A percentile compares a stretch with the other conserved stretches of the same genome.
Evolutionary conservation across 2,888 invertebrate species (phyloP).

Genomic region (Drosophila pullipes): DNA sequence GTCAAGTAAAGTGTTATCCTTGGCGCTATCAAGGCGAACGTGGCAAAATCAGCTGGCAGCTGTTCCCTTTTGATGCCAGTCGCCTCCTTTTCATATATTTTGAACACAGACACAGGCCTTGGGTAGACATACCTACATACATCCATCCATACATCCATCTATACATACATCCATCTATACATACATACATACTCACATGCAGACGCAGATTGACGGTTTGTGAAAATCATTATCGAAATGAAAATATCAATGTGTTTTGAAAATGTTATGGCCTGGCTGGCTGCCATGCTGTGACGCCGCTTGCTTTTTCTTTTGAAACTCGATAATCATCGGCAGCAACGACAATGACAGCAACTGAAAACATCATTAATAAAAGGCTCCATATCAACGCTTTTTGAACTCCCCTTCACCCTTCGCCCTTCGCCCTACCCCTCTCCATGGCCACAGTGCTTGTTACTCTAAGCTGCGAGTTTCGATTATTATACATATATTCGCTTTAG

Average conservation of each 20-base stretch:
- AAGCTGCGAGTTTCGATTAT: conserved; percentile 3
- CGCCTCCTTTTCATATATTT: conserved; percentile 26
- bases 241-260: conserved; percentile 63
- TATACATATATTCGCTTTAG: conserved; percentile 13
- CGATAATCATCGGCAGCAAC: conserved; percentile 45
- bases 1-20: conserved; percentile 76
- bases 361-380: conserved; percentile 55
- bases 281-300: background rate
- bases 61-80: conserved; percentile 56
- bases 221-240: conserved; percentile 67
- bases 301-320: conserved; percentile 20
- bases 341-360: conserved; percentile 31
- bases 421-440: background rate
- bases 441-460: background rate
- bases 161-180: background rate
- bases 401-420: background rate
- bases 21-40: conserved; percentile 66
- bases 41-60: conserved; percentile 59
- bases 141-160: background rate
- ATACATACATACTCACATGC: background rate
- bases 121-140: background rate
- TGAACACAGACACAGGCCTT: conserved; percentile 24
- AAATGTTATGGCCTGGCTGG: conserved; percentile 33
- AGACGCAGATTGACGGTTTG: background rate
- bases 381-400: conserved; percentile 24